These are phyloP conservation scores for Noturus placidus DNA, from an alignment of 2,113 vertebrate species.

Conservation along the genomic window DNA sequence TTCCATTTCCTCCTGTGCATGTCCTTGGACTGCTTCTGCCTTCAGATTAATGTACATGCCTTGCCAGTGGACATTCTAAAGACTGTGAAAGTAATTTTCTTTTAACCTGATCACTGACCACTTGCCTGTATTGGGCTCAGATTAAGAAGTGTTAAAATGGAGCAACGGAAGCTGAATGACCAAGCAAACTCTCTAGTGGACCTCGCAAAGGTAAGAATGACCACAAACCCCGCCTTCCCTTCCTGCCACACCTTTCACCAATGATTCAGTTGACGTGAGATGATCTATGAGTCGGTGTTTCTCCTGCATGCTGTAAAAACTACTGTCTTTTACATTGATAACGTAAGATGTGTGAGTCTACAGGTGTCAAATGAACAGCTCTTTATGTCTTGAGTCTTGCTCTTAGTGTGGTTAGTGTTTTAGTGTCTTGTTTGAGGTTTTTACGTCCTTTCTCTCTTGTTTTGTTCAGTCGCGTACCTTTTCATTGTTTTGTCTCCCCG, in stretches of 20 bases:
- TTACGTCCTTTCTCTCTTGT: not conserved
- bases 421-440: not conserved
- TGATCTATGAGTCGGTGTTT: slow-evolving; percentile 42
- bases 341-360: slow-evolving; percentile 68
- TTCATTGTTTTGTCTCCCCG: not conserved
- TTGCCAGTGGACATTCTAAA: slow-evolving; percentile 77
- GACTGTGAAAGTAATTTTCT: slow-evolving; percentile 2
- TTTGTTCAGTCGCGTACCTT: not conserved
- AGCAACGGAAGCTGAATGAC: slow-evolving; percentile 98
- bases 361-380: slow-evolving; percentile 82
- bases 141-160: slow-evolving; percentile 99
- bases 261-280: not conserved
- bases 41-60: slow-evolving; percentile 77
- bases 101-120: slow-evolving; percentile 48
- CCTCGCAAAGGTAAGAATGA: slow-evolving; percentile 92
- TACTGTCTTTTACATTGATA: slow-evolving; percentile 33
- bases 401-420: slow-evolving; percentile 13
- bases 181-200: slow-evolving; percentile 99
- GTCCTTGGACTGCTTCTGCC: slow-evolving; percentile 66
- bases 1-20: slow-evolving; percentile 74
- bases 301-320: slow-evolving; percentile 53
- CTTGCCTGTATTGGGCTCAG: slow-evolving; percentile 81
- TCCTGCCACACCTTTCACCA: not conserved
- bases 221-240: not conserved
- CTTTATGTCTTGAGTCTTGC: slow-evolving; percentile 17